Base-by-base conservation (phyloP, 2,797 vertebrate genomes). In the Enteromius mattozi region DNA sequence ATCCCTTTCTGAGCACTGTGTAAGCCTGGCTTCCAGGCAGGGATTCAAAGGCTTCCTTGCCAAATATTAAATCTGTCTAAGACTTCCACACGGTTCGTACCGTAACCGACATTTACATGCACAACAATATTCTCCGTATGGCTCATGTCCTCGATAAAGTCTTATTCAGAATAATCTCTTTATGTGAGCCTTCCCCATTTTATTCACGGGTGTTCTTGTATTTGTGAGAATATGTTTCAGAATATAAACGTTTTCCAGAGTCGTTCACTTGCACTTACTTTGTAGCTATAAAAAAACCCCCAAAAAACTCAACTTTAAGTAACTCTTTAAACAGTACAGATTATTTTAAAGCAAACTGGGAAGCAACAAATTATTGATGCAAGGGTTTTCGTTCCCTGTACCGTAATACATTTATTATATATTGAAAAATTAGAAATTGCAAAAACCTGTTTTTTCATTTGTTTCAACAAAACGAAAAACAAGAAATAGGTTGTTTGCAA, bases 61-160 rank as follows among this genome's bases (percentile, higher is more conserved):
- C 81, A 81, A 81, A 78, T 71, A 65, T 77, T 70, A 45, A 81
- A 74, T 72, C 65, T 83, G 65, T 68, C 70, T 75, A 70, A 79
- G 79, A 71, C 79, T 78, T 72, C 10, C 24, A 49, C 35, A 51
- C 54, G 63, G 51, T 77, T 77, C 7, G 47, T 56, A 56, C 47
- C 19, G 16, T 78, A 51, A 76, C 49, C 6, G 4, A 27, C 35
- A 86, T 71, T 71, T 56, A 68, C 27, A 77, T 78, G 42, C 71
- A 71, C 74, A 69, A 83, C 74, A 70, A 70, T 78, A 59, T 77
- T 78, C 82, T 69, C 74, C 0, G 17, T 45, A 56, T 42, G 74
- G 49, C 74, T 83, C 37, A 54, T 83, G 61, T 83, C 63, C 63
- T 24, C 10, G 80, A 65, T 65, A 74, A 74, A 82, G 70, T 65